These are phyloP conservation scores for Phaonia tiefii DNA, from an alignment of 2,888 invertebrate species.

Conservation along the genomic window DNA sequence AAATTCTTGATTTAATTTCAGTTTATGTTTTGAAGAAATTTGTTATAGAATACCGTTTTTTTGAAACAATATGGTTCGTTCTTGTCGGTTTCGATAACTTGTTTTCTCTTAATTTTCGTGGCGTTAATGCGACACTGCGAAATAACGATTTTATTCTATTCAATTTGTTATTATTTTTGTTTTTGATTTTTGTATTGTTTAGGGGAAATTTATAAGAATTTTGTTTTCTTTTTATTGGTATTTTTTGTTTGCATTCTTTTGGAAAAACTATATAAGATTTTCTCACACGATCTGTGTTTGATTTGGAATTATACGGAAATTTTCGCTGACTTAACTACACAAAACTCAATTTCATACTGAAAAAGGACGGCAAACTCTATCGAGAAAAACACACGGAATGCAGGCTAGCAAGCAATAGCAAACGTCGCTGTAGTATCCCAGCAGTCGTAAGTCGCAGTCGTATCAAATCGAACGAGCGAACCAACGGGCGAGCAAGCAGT, in stretches of 20 bases:
- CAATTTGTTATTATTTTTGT: constrained; percentile 15
- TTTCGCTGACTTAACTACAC: constrained; percentile 81
- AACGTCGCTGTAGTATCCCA: constrained; percentile 35
- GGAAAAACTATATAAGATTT: constrained; percentile 45
- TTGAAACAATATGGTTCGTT: constrained; percentile 30
- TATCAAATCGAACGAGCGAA: constrained; percentile 67
- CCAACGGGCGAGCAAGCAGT: constrained; percentile 68
- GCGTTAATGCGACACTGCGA: not conserved
- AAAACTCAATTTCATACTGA: constrained; percentile 81
- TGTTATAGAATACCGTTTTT: constrained; percentile 26
- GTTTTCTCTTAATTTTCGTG: constrained; percentile 19
- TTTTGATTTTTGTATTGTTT: constrained; percentile 39
- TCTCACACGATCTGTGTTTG: constrained; percentile 64
- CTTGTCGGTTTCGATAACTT: not conserved
- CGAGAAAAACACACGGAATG: constrained; percentile 71
- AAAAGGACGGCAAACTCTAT: constrained; percentile 79
- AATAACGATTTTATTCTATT: constrained; percentile 18
- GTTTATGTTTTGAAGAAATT: not conserved
- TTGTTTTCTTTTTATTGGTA: constrained; percentile 33
- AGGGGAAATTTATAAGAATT: constrained; percentile 5
- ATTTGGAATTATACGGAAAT: constrained; percentile 78
- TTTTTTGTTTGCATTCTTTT: not conserved
- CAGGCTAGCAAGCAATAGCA: constrained; percentile 51
- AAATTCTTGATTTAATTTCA: no score
- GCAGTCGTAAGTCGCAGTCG: constrained; percentile 27